Evolutionary conservation across 2,113 vertebrate genomes (phyloP), one percentile per base, ranked within the genome.

Genomic region (Marmota monax): DNA sequence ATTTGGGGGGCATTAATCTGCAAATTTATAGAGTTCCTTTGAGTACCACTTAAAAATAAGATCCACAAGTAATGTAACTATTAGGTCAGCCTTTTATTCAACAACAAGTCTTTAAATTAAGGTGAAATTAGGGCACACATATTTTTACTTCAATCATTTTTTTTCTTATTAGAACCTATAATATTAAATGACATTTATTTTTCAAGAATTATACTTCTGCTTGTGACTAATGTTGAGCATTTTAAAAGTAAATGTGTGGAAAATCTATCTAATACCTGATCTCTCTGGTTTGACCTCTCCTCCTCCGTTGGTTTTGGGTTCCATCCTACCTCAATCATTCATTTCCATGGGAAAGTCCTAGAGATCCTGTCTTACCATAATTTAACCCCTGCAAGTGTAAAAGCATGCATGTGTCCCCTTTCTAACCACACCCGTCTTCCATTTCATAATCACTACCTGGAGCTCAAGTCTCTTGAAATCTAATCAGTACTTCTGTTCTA

Each of bases 31-130:
- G 25, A 45, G 20, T 73, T 80, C 45, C 82, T 73, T 70, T 92
- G 63, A 93, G 84, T 3, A 73, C 3, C 4, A 79, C 27, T 90
- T 63, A 61, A 88, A 53, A 51, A 82, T 72, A 73, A 73, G 16
- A 7, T 58, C 11, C 11, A 88, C 17, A 94, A 72, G 63, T n/a
- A 72, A 37, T 22, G 3, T 48, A 79, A 84, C 34, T 84, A 34
- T 22, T 42, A 69, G 13, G 42, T 45, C 53, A 73, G 6, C 1
- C 9, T 74, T 87, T 51, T 11, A 6, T 69, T 74, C 45, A 82
- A 86, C 27, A 89, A 63, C 22, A 87, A 78, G 56, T 12, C 2
- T 79, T 96, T 79, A 77, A 77, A 86, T 85, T 89, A 89, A 77
- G 32, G 12, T 84, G 63, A 93, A 79, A 39, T 67, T 69, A 20